Conservation (phyloP, 2,888 invertebrate genomes). For the Hemithea aestivaria region DNA sequence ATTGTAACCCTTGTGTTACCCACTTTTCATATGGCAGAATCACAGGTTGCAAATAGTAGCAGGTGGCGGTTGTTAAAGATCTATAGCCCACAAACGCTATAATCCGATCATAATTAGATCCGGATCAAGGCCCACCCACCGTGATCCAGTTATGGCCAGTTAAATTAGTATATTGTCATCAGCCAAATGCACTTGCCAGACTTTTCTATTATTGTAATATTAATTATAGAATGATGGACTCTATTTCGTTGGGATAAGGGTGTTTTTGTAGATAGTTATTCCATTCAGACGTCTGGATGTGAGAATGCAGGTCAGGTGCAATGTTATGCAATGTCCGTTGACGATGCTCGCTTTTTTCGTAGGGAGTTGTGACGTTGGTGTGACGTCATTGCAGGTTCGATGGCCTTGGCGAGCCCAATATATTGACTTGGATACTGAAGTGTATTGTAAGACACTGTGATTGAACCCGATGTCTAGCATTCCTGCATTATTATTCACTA, state of each 20-base stretch:
- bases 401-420: slow-evolving; percentile 12
- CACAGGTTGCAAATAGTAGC: no score
- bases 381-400: slow-evolving; percentile 22
- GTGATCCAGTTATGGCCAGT: slow-evolving; percentile 49
- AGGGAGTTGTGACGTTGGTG: slow-evolving; percentile 25
- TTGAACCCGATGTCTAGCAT: no score
- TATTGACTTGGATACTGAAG: slow-evolving; percentile 2
- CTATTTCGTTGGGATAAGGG: slow-evolving; percentile 28
- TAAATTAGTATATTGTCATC: slow-evolving; percentile 63
- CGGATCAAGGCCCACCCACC: slow-evolving; percentile 63
- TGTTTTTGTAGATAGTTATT: slow-evolving; percentile 19
- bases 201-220: slow-evolving; percentile 56
- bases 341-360: slow-evolving; percentile 23
- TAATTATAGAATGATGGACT: slow-evolving; percentile 41
- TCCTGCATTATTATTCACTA: no score
- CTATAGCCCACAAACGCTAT: slow-evolving; percentile 29
- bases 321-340: slow-evolving; percentile 31
- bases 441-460: no score
- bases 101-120: slow-evolving; percentile 46
- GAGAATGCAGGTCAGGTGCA: slow-evolving; percentile 45
- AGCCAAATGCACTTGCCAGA: slow-evolving; percentile 69
- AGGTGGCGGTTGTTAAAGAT: no score
- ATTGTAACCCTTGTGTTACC: no score
- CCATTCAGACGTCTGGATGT: slow-evolving; percentile 33
- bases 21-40: no score